A percentile compares a stretch with the other conserved stretches of the same genome.
Conservation (phyloP, 2,113 vertebrate genomes). For the Gorsachius goisagi region DNA sequence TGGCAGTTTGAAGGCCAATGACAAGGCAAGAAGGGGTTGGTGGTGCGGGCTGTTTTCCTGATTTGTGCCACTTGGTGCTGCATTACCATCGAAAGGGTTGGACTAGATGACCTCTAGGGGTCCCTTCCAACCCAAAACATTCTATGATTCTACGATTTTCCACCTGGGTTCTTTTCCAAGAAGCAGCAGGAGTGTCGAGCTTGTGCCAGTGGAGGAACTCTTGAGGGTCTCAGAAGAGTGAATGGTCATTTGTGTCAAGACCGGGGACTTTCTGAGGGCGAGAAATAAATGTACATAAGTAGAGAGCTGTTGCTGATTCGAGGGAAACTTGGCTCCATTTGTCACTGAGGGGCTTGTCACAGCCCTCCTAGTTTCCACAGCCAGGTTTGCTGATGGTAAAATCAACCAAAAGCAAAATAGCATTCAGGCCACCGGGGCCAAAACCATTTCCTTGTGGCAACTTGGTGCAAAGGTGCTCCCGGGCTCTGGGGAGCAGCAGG, state of each 20-base stretch:
- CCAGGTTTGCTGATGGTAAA: neutral
- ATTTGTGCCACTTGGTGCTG: neutral
- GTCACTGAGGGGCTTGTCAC: neutral
- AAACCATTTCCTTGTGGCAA: neutral
- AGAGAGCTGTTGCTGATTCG: neutral
- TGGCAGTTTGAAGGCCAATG: neutral
- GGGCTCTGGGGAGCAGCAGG: neutral
- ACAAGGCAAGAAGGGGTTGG: neutral
- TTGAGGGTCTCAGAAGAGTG: neutral
- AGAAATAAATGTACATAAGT: neutral
- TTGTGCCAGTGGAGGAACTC: neutral
- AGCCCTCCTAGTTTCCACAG: neutral
- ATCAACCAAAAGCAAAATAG: neutral
- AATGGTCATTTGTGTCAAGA: neutral
- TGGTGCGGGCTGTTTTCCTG: neutral
- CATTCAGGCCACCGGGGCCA: neutral
- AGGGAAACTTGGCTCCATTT: neutral
- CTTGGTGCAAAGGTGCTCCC: neutral
- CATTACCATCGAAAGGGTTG: neutral
- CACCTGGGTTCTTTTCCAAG: neutral
- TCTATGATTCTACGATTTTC: neutral
- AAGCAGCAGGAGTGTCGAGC: neutral
- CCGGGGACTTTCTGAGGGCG: neutral
- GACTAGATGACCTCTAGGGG: too few species aligned
- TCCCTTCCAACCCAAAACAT: too few species aligned